Percentiles rank a stretch among this genome's conserved stretches.
Evolutionary conservation across 23 tunicate species (phyloP).

Genomic region (Halocynthia aurantium): DNA sequence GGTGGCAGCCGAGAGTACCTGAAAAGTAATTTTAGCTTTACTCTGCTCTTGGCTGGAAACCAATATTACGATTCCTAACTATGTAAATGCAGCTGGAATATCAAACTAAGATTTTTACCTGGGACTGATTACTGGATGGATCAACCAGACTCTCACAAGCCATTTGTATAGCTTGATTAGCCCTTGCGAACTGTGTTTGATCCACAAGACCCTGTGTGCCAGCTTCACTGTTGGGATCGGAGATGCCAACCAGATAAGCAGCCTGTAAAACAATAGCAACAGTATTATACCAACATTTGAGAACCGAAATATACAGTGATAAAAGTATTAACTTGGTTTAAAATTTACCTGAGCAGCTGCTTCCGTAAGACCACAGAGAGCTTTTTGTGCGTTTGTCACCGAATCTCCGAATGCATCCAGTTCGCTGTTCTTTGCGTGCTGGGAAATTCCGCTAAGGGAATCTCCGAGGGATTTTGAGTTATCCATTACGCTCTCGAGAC

Average conservation of each 20-base stretch:
- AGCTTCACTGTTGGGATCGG: conserved; percentile 93
- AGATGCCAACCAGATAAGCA: conserved; percentile 92
- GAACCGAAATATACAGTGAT: not conserved
- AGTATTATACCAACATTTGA: not conserved
- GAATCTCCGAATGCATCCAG: conserved; percentile 91
- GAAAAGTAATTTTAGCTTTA: not conserved
- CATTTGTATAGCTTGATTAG: conserved; percentile 93
- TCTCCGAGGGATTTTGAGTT: conserved; percentile 84
- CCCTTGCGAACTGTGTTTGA: conserved; percentile 93
- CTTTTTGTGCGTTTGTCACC: conserved; percentile 76
- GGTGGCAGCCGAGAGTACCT: conserved; percentile 95
- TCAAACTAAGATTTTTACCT: conserved; percentile 23
- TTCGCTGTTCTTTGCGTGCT: conserved; percentile 87
- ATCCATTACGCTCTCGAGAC: conserved; percentile 90
- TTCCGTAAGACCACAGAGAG: conserved; percentile 86
- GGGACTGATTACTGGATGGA: conserved; percentile 88
- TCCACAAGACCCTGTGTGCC: conserved; percentile 94
- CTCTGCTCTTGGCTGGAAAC: not conserved
- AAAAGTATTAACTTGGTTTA: not conserved
- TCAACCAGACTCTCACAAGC: conserved; percentile 92
- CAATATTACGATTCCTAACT: not conserved
- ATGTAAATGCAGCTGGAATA: not conserved
- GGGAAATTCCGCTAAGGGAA: conserved; percentile 94
- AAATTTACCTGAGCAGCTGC: conserved; percentile 86
- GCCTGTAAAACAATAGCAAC: conserved; percentile 36